Evolutionary conservation across 2,888 invertebrate species (phyloP).

Genomic region (Folsomia manolachei): DNA sequence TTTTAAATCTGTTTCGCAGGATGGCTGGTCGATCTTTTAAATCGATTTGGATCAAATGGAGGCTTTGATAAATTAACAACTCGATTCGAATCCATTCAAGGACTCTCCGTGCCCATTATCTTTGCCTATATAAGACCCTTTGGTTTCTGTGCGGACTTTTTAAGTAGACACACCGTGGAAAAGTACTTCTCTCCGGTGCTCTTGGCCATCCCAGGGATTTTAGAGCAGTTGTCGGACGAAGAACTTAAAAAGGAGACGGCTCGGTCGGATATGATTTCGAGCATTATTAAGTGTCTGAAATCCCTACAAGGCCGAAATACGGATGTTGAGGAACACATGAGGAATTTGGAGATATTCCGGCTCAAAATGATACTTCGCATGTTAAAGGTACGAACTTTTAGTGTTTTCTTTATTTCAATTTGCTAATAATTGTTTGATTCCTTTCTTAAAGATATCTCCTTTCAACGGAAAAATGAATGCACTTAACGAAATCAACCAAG

Average conservation of each 20-base stretch:
- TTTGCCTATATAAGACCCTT: constrained; percentile 83
- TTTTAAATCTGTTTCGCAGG: constrained; percentile 55
- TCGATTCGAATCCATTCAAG: constrained; percentile 73
- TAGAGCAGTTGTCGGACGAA: constrained; percentile 90
- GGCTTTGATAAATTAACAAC: constrained; percentile 84
- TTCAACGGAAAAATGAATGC: constrained; percentile 99
- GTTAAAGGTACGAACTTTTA: constrained; percentile 44
- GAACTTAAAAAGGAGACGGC: constrained; percentile 93
- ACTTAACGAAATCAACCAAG: constrained; percentile 95
- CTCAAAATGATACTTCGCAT: constrained; percentile 83
- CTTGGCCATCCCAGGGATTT: constrained; percentile 81
- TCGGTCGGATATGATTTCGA: constrained; percentile 92
- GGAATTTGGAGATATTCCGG: constrained; percentile 87
- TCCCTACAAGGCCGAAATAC: constrained; percentile 78
- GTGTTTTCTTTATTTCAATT: constrained; percentile 13
- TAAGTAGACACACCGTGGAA: constrained; percentile 84
- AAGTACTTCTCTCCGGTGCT: constrained; percentile 89
- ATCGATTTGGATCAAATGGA: constrained; percentile 82
- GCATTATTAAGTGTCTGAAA: constrained; percentile 88
- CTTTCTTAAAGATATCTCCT: constrained; percentile 71
- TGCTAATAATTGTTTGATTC: neutral
- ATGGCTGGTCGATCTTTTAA: constrained; percentile 94
- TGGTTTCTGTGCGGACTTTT: constrained; percentile 84
- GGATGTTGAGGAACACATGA: constrained; percentile 75
- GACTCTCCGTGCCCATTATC: constrained; percentile 72